These are phyloP conservation scores for Lissonota sp. DNA, from an alignment of 2,888 invertebrate species.

Conservation along the genomic window DNA sequence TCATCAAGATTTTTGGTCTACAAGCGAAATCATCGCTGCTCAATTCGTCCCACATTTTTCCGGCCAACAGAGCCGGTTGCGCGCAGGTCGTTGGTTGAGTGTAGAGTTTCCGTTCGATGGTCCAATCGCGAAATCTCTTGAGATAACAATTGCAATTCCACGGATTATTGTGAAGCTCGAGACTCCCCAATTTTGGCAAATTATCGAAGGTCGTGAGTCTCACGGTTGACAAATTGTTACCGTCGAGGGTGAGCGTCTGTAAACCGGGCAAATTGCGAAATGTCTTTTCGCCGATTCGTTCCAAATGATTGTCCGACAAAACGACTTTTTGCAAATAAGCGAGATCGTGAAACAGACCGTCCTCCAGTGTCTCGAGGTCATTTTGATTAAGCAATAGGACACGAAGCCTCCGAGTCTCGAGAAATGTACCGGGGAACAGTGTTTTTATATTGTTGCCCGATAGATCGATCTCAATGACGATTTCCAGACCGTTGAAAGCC, in stretches of 20 bases:
- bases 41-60: slow-evolving; percentile 90
- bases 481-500: slow-evolving; percentile 90
- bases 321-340: slow-evolving; percentile 90
- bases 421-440: slow-evolving; percentile 89
- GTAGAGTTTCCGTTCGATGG: slow-evolving; percentile 89
- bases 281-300: slow-evolving; percentile 88
- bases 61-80: slow-evolving; percentile 88
- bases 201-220: slow-evolving; percentile 88
- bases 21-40: slow-evolving; percentile 92
- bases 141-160: slow-evolving; percentile 96
- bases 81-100: slow-evolving; percentile 90
- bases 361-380: slow-evolving; percentile 89
- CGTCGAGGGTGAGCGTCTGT: slow-evolving; percentile 88
- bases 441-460: slow-evolving; percentile 89
- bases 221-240: slow-evolving; percentile 90
- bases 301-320: slow-evolving; percentile 90
- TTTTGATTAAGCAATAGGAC: slow-evolving; percentile 91
- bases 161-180: slow-evolving; percentile 92
- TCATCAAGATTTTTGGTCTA: slow-evolving; percentile 87
- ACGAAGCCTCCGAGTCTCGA: slow-evolving; percentile 89
- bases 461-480: slow-evolving; percentile 93
- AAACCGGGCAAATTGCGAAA: slow-evolving; percentile 90
- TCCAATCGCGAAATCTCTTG: slow-evolving; percentile 91
- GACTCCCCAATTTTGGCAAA: slow-evolving; percentile 88
- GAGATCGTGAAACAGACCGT: slow-evolving; percentile 91